Evolutionary conservation across 2,888 invertebrate genomes (phyloP), one percentile per base, ranked within the genome.

Genomic region (Drosophila paracracens): DNA sequence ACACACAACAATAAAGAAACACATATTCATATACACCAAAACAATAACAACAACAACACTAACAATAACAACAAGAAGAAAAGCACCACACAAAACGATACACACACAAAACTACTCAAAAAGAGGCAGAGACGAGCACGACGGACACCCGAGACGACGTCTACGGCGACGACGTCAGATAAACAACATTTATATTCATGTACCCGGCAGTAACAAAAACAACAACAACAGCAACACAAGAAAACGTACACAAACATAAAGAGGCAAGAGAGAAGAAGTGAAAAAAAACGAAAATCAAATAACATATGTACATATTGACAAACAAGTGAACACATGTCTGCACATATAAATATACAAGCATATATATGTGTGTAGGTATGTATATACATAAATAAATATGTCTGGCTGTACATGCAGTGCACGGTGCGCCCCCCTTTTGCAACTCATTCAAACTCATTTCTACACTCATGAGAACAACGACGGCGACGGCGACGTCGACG

Each of bases 171-270:
- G 64, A 33, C 68, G 58, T 73, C 81, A 90, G 86, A 87, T 87
- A 87, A 90, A 87, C 86, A 90, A 87, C 87, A 87, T 90, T 87
- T 90, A 90, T 90, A 87, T 87, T 90, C 89, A 87, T 87, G 90
- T 90, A 87, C 88, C 71, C 74, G 61, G 53, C 74, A 82, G 71
- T 71, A 80, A 82, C 70, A 79, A 74, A 54, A 80, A 81, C 63
- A 81, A 68, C 78, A 81, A 57, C 59, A 59, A 43, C 21, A 43
- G 11, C 43, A 21, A 51, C 59, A 65, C 67, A 75, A 79, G 68
- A 77, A 82, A 74, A 62, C 66, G 57, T 60, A 74, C 66, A 68
- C 66, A 69, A 71, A 81, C 71, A 70, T 70, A 65, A 60, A 53
- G 46, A 62, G 79, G 67, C 66, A 83, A 76, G 70, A 68, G 70